Evolutionary conservation across 2,888 invertebrate genomes (phyloP).

Genomic region (Lumbricus terrestris): DNA sequence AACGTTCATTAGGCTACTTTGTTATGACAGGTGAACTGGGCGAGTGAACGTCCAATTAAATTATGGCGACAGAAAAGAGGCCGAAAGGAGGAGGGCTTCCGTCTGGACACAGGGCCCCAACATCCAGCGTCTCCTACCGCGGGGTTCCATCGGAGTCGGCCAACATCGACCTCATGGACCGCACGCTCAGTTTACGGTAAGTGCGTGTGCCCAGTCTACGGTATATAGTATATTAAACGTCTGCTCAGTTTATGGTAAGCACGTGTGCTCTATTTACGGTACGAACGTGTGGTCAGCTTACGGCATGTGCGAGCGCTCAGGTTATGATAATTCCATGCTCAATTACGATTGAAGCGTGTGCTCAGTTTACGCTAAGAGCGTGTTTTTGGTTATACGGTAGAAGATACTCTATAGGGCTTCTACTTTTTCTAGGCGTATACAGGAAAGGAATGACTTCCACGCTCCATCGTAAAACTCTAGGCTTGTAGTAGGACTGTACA

Average conservation of each 20-base stretch:
- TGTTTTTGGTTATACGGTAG: too few species aligned
- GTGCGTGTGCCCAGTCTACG: not conserved
- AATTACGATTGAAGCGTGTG: too few species aligned
- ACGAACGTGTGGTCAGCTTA: too few species aligned
- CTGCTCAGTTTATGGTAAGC: too few species aligned
- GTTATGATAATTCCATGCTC: too few species aligned
- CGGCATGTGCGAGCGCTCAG: too few species aligned
- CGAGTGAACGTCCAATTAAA: not conserved
- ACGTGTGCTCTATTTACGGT: too few species aligned
- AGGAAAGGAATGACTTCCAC: not conserved
- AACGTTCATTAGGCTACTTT: not conserved
- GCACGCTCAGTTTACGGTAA: conserved; percentile 3
- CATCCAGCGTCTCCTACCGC: not conserved
- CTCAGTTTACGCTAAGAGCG: too few species aligned
- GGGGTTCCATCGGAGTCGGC: not conserved
- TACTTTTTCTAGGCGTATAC: too few species aligned
- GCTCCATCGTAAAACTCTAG: not conserved
- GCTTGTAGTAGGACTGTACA: too few species aligned
- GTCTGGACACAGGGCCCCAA: not conserved
- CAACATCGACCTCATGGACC: not conserved
- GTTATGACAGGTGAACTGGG: not conserved
- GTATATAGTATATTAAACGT: too few species aligned
- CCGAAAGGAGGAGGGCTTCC: not conserved
- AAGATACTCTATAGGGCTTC: too few species aligned
- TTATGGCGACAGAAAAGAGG: not conserved